Evolutionary conservation across 1,140 invertebrate genomes (phyloP), one percentile per base, ranked within the genome.

Genomic region (Dinoponera quadriceps): DNA sequence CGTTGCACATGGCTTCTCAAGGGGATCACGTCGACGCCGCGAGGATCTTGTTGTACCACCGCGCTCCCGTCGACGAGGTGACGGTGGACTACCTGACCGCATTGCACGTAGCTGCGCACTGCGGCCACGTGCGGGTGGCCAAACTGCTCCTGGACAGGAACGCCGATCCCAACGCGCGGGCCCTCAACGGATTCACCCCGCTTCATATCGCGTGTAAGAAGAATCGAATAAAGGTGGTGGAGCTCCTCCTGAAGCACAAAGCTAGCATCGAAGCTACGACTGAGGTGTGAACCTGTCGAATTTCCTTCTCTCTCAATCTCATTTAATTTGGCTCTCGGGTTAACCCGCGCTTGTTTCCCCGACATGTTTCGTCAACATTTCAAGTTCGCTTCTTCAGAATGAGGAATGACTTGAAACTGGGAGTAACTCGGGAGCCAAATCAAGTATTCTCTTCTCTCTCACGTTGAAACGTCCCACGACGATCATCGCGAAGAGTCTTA

Each of bases 191-290:
- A 16, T 99, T 99, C 92, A 99, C 99, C 0, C 99, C 99, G 0
- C 95, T 99, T 62, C 99, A 99, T 91, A 99, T 99, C 92, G 99
- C 99, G 49, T 99, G 99, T 94, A 99, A 99, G 94, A 99, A 99
- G 94, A 99, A 99, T 95, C 95, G 99, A 48, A 98, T 99, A 83
- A 98, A 99, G 92, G 97, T 99, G 51, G 99, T 99, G 7, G 99
- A 99, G 94, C 93, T 99, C 75, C 95, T 99, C 29, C 94, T 99
- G 3, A 99, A 99, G 94, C 98, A 99, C 94, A 98, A 98, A 90
- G 99, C 98, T 63, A 97, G 96, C 84, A 97, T 98, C 90, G 97
- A 98, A 93, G 96, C 97, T 29, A 98, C 97, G 2, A 98, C 97
- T 44, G 97, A 98, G 94, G 96, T 97, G 91, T 85, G 44, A 75